phyloP scores from a whole-genome alignment of 1,140 invertebrate genomes.

The Anastrepha ludens region DNA sequence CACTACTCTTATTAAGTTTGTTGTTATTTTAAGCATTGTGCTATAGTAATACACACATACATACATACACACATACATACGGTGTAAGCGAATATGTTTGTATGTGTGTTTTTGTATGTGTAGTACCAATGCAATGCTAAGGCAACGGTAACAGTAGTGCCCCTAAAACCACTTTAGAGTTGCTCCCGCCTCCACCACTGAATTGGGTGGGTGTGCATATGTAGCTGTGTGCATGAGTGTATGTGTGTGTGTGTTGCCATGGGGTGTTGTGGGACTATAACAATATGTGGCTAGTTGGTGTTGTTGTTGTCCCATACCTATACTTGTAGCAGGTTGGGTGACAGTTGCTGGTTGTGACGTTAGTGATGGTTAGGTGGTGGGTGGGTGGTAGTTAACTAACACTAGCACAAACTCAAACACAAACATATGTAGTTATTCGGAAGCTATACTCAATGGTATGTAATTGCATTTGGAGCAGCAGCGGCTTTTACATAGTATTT shows the following conservation, averaged over 20 bases:
- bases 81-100: not conserved
- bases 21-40: conserved; percentile 14
- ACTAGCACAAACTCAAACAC: not conserved
- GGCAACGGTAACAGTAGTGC: conserved; percentile 45
- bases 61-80: not conserved
- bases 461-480: not conserved
- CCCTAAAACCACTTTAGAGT: not conserved
- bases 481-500: not conserved
- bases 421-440: not conserved
- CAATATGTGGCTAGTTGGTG: not conserved
- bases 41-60: not conserved
- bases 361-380: conserved; percentile 7
- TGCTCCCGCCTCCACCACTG: not conserved
- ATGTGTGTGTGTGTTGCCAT: not conserved
- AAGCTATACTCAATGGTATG: not conserved
- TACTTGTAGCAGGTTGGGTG: not conserved
- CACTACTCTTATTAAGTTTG: conserved; percentile 1
- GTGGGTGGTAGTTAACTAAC: conserved; percentile 3
- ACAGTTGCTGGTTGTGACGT: conserved; percentile 33
- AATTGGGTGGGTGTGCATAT: not conserved
- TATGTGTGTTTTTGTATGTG: not conserved
- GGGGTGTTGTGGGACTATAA: not conserved
- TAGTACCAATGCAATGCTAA: conserved; percentile 13
- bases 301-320: not conserved
- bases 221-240: not conserved